Percentiles rank a stretch among this genome's conserved stretches.
phyloP scores from a whole-genome alignment of 35 echinoderm and acorn worm species.

The Ptychodera flava region DNA sequence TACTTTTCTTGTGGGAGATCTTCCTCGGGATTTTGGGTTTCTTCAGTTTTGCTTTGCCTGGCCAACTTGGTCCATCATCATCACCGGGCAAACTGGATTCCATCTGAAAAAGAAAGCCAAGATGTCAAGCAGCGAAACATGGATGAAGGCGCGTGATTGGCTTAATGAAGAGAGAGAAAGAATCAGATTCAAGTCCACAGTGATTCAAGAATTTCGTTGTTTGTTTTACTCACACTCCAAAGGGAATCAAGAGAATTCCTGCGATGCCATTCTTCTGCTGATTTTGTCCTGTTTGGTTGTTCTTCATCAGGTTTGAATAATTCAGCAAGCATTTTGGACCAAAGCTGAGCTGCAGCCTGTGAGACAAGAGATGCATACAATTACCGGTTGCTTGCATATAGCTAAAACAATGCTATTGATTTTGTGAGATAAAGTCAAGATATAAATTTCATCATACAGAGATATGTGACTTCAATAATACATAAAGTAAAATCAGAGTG shows the following conservation, averaged over 20 bases:
- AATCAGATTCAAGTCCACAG: too few species aligned
- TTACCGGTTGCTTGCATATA: too few species aligned
- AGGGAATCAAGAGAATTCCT: slow-evolving; percentile 39
- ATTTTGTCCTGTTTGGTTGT: slow-evolving; percentile 40
- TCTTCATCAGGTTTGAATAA: slow-evolving; percentile 26
- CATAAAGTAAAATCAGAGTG: too few species aligned
- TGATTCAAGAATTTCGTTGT: too few species aligned
- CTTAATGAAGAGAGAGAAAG: too few species aligned
- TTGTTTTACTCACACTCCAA: not conserved
- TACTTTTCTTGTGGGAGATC: not conserved
- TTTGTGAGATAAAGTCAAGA: too few species aligned
- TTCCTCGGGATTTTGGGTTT: not conserved
- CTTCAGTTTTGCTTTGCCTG: not conserved
- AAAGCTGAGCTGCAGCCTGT: slow-evolving; percentile 69
- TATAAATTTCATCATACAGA: too few species aligned
- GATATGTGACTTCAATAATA: too few species aligned
- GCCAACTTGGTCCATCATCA: not conserved
- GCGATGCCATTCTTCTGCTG: slow-evolving; percentile 22
- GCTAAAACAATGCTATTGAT: too few species aligned
- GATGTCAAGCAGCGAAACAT: too few species aligned
- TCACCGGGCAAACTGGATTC: not conserved
- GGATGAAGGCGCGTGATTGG: too few species aligned
- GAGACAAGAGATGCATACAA: slow-evolving; percentile 24
- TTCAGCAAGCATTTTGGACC: slow-evolving; percentile 51
- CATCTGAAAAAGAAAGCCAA: too few species aligned